These are phyloP conservation scores for Eustalomyia histrio DNA, from an alignment of 2,888 invertebrate genomes.

Conservation along the genomic window DNA sequence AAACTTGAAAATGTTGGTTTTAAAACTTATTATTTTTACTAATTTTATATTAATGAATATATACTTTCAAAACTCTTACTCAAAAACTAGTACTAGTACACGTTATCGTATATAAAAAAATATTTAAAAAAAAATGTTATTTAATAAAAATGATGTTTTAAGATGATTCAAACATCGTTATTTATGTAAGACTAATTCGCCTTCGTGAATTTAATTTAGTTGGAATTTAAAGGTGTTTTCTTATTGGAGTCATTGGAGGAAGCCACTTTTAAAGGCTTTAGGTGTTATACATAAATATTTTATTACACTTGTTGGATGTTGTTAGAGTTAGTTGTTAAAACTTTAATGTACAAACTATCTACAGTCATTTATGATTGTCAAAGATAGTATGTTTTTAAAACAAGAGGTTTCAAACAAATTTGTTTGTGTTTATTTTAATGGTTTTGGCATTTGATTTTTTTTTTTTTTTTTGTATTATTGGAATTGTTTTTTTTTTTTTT, in stretches of 20 bases:
- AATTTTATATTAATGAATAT: no score
- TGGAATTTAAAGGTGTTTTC: slow-evolving; percentile 53
- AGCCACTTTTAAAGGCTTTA: slow-evolving; percentile 25
- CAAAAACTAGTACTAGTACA: no score
- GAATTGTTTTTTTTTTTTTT: slow-evolving; percentile 15
- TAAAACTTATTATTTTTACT: no score
- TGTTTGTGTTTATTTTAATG: slow-evolving; percentile 44
- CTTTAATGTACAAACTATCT: not conserved
- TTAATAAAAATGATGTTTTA: not conserved
- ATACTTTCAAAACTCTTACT: no score
- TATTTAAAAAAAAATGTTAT: not conserved
- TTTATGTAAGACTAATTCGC: slow-evolving; percentile 26
- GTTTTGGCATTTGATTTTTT: slow-evolving; percentile 56
- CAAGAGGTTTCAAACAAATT: slow-evolving; percentile 36
- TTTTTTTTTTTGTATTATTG: no score
- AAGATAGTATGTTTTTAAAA: slow-evolving; percentile 1
- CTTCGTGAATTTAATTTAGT: slow-evolving; percentile 26
- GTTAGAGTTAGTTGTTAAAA: not conserved
- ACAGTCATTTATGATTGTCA: slow-evolving; percentile 34
- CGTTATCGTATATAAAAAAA: no score
- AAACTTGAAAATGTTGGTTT: no score
- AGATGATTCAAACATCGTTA: slow-evolving; percentile 27
- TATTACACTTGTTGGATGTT: slow-evolving; percentile 58
- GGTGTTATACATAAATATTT: slow-evolving; percentile 57
- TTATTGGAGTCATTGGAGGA: slow-evolving; percentile 23